These are phyloP conservation scores for Falco concolor DNA, from an alignment of 2,797 vertebrate species.

Conservation along the genomic window DNA sequence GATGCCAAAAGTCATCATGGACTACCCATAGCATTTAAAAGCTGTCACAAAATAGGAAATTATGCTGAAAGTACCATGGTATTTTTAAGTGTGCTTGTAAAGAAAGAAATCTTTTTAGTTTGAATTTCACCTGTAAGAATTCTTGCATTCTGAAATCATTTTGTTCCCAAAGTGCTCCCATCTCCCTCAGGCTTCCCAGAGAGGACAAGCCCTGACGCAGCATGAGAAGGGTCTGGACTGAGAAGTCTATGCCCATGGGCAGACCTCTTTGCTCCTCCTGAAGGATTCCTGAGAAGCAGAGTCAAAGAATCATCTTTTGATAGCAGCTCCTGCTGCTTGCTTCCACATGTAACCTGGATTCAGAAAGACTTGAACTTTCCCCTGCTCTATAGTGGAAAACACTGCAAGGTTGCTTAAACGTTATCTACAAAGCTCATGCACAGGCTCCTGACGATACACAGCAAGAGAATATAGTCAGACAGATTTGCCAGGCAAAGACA, in stretches of 20 bases:
- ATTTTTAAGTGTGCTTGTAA: background rate
- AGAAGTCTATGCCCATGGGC: background rate
- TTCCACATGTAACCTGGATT: background rate
- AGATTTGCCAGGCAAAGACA: background rate
- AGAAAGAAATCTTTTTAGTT: background rate
- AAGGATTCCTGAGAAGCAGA: background rate
- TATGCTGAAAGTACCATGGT: background rate
- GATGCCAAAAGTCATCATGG: background rate
- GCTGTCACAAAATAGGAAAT: background rate
- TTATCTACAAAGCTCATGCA: fast-evolving
- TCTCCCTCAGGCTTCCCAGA: background rate
- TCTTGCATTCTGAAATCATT: background rate
- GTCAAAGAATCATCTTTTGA: background rate
- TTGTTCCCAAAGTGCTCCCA: fast-evolving
- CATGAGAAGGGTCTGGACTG: background rate
- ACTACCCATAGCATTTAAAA: background rate
- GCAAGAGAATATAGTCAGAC: background rate
- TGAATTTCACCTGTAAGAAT: background rate
- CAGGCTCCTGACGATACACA: background rate
- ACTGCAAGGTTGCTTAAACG: background rate
- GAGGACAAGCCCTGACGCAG: background rate
- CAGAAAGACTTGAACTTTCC: background rate
- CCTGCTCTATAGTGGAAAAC: background rate
- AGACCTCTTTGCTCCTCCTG: background rate
- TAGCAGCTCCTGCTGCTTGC: background rate